These are phyloP conservation scores for Laterallus jamaicensis DNA, from an alignment of 2,113 vertebrate species.

Conservation along the genomic window DNA sequence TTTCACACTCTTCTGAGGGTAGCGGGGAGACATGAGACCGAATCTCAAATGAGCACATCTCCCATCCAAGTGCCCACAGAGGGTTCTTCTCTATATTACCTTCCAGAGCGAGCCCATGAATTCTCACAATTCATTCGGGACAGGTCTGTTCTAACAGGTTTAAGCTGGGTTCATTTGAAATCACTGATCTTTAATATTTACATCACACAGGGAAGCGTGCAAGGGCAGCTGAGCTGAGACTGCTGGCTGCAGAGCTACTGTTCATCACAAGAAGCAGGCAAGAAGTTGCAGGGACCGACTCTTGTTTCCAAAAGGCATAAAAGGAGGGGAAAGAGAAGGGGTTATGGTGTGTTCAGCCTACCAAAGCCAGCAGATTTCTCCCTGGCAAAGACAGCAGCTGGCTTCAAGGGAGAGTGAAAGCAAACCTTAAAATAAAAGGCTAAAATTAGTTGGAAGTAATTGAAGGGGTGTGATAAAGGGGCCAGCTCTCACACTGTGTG, in stretches of 20 bases:
- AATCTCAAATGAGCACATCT: neutral
- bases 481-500: constrained; percentile 27
- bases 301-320: neutral
- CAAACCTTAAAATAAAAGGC: neutral
- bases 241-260: neutral
- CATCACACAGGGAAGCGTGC: neutral
- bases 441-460: neutral
- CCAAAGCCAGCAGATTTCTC: neutral
- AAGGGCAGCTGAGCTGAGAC: neutral
- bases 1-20: neutral
- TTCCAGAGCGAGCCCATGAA: constrained; percentile 45
- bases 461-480: neutral
- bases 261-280: neutral
- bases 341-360: neutral
- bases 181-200: constrained; percentile 37
- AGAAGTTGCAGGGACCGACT: neutral
- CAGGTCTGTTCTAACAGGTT: neutral
- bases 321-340: neutral
- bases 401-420: neutral
- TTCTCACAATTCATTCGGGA: constrained; percentile 5
- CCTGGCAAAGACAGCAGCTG: neutral
- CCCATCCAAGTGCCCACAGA: neutral
- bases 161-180: constrained; percentile 34
- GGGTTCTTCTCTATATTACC: neutral
- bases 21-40: neutral